Base-by-base conservation (phyloP, 2,113 vertebrate species). In the Strix aluco region DNA sequence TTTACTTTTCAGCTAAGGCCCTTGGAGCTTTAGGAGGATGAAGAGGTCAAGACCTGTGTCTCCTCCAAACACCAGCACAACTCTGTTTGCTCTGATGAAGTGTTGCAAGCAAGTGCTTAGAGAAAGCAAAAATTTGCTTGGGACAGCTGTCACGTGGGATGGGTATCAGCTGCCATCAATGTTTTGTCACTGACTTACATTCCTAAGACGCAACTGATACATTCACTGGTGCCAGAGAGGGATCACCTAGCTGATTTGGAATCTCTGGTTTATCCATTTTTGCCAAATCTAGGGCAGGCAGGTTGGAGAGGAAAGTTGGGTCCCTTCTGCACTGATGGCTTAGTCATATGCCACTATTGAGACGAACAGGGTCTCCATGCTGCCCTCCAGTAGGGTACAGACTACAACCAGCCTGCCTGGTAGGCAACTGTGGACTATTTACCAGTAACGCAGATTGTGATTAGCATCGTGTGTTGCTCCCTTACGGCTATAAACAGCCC, bases 61-160 rank as follows among this genome's bases (percentile, higher is more conserved):
- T 29, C 38, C 49, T 19, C 26, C 63, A 59, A 65, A 29, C 38
- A 3, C 12, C 69, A 84, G 38, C 36, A 6, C 5, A 67, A 54
- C 38, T 38, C 52, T 1, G 11, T 34, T 19, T 27, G n/a, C 20
- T 58, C 77, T 11, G 36, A 4, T 3, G 10, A 55, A 55, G 65
- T 0, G 4, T 12, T 54, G 29, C 29, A 6, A 9, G 57, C 10
- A 34, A 52, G 30, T 0, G 23, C 44, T 29, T 0, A 15, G 72
- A 52, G 81, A n/a, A 26, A 57, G 57, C 66, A 66, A 71, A 79
- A 32, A 12, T 61, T 29, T 51, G 55, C 40, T 11, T 32, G 67
- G 66, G 72, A 9, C 15, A 36, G 32, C 1, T 34, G 49, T 12
- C 38, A 34, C 8, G 5, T 6, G 36, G 59, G 32, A 29, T 3